Base-by-base conservation (phyloP, 2,888 invertebrate species). In the Yponomeuta evonymella region DNA sequence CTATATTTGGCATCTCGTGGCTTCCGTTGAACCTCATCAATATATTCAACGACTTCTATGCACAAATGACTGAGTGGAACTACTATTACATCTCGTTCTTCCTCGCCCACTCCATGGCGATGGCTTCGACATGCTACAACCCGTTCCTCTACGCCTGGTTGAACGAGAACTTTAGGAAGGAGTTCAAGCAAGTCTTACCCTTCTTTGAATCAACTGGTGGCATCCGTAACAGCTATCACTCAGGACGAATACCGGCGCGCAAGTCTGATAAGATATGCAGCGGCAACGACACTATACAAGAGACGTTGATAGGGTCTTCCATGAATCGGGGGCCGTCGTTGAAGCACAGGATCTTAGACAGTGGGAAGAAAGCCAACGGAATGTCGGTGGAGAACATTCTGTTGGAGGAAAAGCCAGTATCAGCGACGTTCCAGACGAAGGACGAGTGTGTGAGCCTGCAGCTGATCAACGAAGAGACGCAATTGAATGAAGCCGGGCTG, bases 121-220 rank as follows among this genome's bases (percentile, higher is more conserved):
- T 98, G 97, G 97, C 97, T 70, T 98, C 98, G 66, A 98, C 98
- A 0, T 98, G 98, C 84, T 99, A 99, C 93, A 99, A 99, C 84
- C 98, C 98, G 0, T 97, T 99, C 82, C 93, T 99, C 9, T 99
- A 99, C 84, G 98, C 98, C 29, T 99, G 98, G 98, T 94, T 99
- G 83, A 99, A 99, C 86, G 98, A 98, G 78, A 97, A 97, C 86
- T 98, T 98, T 83, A 95, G 98, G 73, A 98, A 98, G 84, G 98
- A 98, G 85, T 98, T 98, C 83, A 97, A 96, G 80, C 95, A 96
- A 84, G 96, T 96, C 0, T 83, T 95, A 73, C 95, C 95, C 74
- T 94, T 95, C 79, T 94, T 94, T 78, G 93, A 94, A 76, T 90
- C 94, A 0, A 84, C 85, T 11, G 84, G 87, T 71, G 86, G 90